Percentiles rank a stretch among this genome's conserved stretches.
Conservation (phyloP, 2,888 invertebrate genomes). For the Melinaea menophilus region DNA sequence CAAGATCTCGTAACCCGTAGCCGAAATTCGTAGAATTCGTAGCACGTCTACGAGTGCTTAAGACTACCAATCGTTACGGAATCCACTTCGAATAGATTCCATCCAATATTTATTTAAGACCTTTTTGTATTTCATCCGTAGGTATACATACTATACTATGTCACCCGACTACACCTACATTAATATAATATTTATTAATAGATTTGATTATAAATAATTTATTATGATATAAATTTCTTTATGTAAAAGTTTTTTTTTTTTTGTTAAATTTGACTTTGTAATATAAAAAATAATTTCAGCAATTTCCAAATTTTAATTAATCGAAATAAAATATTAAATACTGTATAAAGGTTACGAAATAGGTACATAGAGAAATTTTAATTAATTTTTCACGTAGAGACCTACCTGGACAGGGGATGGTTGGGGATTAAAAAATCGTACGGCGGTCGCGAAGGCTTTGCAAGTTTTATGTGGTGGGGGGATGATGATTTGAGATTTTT, state of each 20-base stretch:
- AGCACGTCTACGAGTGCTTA: conserved; percentile 62
- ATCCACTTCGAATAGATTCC: conserved; percentile 25
- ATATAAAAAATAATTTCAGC: too few relatives aligned
- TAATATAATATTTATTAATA: neutral
- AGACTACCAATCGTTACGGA: conserved; percentile 36
- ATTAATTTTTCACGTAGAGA: conserved; percentile 30
- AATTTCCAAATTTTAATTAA: too few relatives aligned
- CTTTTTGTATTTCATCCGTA: conserved; percentile 12
- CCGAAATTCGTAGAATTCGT: conserved; percentile 51
- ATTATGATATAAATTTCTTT: neutral
- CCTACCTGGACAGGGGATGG: conserved; percentile 10
- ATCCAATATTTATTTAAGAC: conserved; percentile 24
- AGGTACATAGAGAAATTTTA: conserved; percentile 20
- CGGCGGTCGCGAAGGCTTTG: neutral
- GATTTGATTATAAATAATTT: neutral
- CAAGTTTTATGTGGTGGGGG: neutral
- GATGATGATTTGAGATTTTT: neutral
- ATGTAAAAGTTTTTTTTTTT: neutral
- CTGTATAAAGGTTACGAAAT: neutral
- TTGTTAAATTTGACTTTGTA: neutral
- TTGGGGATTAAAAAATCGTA: conserved; percentile 17
- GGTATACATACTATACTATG: neutral
- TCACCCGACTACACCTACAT: neutral
- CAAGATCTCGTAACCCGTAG: conserved; percentile 34
- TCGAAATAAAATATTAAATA: too few relatives aligned